phyloP scores from a whole-genome alignment of 2,113 vertebrate species.

The Thymallus thymallus region DNA sequence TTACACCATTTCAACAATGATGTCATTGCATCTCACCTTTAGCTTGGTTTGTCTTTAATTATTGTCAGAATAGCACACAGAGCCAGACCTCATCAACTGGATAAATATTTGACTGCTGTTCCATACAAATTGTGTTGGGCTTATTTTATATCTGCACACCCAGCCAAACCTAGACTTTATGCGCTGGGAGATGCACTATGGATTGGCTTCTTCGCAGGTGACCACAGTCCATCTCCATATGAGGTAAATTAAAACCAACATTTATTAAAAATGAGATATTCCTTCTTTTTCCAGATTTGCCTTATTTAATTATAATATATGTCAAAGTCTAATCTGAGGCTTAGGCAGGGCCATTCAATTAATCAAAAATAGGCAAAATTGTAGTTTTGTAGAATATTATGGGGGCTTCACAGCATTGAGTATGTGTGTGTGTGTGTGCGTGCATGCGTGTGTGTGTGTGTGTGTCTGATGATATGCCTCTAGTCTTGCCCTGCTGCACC shows the following conservation, averaged over 20 bases:
- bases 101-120: conserved; percentile 99
- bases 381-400: conserved; percentile 59
- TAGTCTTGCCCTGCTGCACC: conserved; percentile 20
- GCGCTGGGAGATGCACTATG: too few relatives aligned
- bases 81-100: conserved; percentile 89
- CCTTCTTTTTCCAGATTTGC: conserved; percentile 78
- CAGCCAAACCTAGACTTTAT: conserved; percentile 84
- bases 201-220: conserved; percentile 95
- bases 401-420: conserved; percentile 22
- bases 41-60: conserved; percentile 96
- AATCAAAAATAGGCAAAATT: conserved; percentile 84
- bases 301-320: conserved; percentile 99
- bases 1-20: conserved; percentile 77
- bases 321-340: conserved; percentile 95
- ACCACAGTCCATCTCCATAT: conserved; percentile 86
- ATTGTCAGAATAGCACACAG: conserved; percentile 87
- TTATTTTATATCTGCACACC: conserved; percentile 92
- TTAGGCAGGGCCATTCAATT: conserved; percentile 82
- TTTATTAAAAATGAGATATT: conserved; percentile 78
- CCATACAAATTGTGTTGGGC: conserved; percentile 94
- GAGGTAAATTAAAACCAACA: conserved; percentile 99
- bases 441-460: conserved; percentile 29
- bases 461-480: conserved; percentile 9
- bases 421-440: conserved; percentile 38
- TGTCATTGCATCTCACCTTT: conserved; percentile 82